Base-by-base conservation (phyloP, 2,888 invertebrate species). In the Sicus ferrugineus region DNA sequence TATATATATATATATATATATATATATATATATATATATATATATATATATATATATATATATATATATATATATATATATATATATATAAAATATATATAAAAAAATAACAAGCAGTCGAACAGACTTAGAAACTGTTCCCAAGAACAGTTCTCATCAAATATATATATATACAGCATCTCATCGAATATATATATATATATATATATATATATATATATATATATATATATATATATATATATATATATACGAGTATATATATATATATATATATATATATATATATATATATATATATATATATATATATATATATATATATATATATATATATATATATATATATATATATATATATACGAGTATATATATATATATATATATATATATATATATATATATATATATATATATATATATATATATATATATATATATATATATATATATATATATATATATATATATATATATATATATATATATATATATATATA, bases 301-400 rank as follows among this genome's bases (percentile, higher is more conserved):
- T 38, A 38, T 38, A 38, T 38, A 38, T 38, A 38, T 38, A 38
- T 38, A 38, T 38, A 38, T 38, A 38, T 38, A 38, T 38, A 38
- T 38, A 38, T 38, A 38, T 38, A 38, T 54, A 54, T 54, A 54
- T 54, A 54, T 54, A 54, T 54, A 54, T 54, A 54, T 54, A 54
- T 54, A 54, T 54, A 54, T 54, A 54, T 54, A 54, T 54, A 54
- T 54, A 54, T 54, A 54, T 54, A 23, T 54, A 54, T 54, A 54
- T 54, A 54, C 16, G 16, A 9, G 16, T 54, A 54, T 54, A 54
- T 54, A 54, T 54, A 21, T 21, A 54, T 54, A 54, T 54, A 54
- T 54, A 54, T 54, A 54, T 54, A 54, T 54, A 54, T 54, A 54
- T 54, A 21, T 21, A 54, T 54, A 54, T 54, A 54, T 21, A 54